Conservation (phyloP, 1,140 invertebrate species). For the Sweltsa coloradensis region DNA sequence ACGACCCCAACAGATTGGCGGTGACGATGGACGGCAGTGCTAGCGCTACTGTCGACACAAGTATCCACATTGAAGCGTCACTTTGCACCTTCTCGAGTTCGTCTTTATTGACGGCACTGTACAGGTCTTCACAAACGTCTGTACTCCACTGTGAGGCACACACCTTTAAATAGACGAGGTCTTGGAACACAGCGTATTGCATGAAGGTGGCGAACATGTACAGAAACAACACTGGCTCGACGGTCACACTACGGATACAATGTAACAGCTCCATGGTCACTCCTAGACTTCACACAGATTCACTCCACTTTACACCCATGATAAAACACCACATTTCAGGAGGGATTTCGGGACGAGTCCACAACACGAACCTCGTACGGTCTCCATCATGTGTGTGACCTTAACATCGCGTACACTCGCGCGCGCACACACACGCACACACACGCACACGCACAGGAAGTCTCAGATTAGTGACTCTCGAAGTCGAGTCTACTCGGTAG, state of each 20-base stretch:
- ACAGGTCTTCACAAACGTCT: constrained; percentile 22
- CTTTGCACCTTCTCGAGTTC: constrained; percentile 26
- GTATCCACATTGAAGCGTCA: constrained; percentile 28
- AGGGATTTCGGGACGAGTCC: too few species aligned
- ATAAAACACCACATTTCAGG: too few species aligned
- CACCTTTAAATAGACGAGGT: constrained; percentile 31
- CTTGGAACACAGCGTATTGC: constrained; percentile 32
- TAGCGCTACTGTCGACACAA: constrained; percentile 28
- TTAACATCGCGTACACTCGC: too few species aligned
- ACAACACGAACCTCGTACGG: too few species aligned
- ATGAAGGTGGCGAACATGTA: constrained; percentile 35
- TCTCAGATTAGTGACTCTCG: too few species aligned
- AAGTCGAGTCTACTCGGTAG: too few species aligned
- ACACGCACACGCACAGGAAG: too few species aligned
- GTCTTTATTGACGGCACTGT: constrained; percentile 19
- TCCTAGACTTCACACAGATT: too few species aligned
- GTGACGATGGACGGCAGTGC: constrained; percentile 30
- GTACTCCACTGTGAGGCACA: constrained; percentile 21
- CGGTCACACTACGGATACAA: constrained; percentile 17
- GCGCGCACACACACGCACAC: too few species aligned
- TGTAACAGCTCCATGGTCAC: too few species aligned
- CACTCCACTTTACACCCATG: too few species aligned
- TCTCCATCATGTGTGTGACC: too few species aligned
- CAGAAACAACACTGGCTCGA: constrained; percentile 37
- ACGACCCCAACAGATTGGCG: constrained; percentile 28